Percentiles rank a stretch among this genome's conserved stretches.
Conservation (phyloP, 2,113 vertebrate genomes). For the Otocyon megalotis region DNA sequence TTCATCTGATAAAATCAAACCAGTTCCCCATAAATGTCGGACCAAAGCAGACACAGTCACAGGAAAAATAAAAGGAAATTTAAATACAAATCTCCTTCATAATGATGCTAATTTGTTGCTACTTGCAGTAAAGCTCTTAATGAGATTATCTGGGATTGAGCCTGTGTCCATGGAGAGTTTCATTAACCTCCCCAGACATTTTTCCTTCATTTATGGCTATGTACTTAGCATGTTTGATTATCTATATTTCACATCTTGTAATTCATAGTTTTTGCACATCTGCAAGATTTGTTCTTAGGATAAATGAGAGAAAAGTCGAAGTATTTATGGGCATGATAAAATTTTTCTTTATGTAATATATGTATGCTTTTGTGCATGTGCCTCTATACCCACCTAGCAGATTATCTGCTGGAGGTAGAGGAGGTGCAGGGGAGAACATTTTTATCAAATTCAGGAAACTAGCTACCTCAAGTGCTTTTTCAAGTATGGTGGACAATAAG, state of each 20-base stretch:
- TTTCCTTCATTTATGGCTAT: constrained; percentile 51
- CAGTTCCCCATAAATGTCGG: constrained; percentile 32
- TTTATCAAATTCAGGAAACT: neutral
- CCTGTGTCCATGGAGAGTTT: constrained; percentile 57
- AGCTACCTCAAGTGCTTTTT: neutral
- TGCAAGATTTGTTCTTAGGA: neutral
- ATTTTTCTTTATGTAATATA: neutral
- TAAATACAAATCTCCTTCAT: constrained; percentile 68
- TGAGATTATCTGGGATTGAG: constrained; percentile 73
- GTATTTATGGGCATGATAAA: neutral
- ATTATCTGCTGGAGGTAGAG: neutral
- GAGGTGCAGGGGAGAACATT: neutral
- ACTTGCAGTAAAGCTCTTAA: constrained; percentile 78
- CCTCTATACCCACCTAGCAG: neutral
- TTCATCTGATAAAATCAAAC: constrained; percentile 70
- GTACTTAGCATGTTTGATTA: constrained; percentile 28
- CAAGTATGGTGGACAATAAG: neutral
- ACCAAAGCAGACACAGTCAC: constrained; percentile 56
- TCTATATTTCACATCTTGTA: constrained; percentile 26
- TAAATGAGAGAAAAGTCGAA: neutral
- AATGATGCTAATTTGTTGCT: constrained; percentile 74
- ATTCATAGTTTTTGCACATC: constrained; percentile 28
- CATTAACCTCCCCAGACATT: constrained; percentile 62
- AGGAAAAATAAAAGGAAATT: constrained; percentile 70
- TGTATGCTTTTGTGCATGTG: neutral